These are phyloP conservation scores for Sphaeramia orbicularis DNA, from an alignment of 2,797 vertebrate genomes.

Conservation along the genomic window DNA sequence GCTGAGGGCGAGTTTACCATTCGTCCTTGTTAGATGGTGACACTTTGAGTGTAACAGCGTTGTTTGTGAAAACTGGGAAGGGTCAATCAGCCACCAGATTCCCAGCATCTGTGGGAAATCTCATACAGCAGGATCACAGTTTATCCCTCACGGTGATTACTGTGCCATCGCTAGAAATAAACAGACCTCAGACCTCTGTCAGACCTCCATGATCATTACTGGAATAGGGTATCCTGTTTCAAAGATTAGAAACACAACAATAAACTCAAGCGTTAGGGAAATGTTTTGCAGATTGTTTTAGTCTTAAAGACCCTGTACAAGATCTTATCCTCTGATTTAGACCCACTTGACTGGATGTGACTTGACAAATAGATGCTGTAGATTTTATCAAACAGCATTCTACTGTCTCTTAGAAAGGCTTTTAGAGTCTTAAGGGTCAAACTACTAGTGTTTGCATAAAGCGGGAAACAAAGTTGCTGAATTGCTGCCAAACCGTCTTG, in stretches of 20 bases:
- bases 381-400: slow-evolving; percentile 12
- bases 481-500: slow-evolving; percentile 46
- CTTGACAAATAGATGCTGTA: slow-evolving; percentile 18
- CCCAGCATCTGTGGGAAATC: slow-evolving; percentile 83
- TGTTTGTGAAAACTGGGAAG: slow-evolving; percentile 70
- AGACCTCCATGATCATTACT: slow-evolving; percentile 44
- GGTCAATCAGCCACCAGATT: slow-evolving; percentile 82
- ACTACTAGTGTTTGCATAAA: slow-evolving; percentile 46
- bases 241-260: slow-evolving; percentile 52
- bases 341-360: slow-evolving; percentile 27
- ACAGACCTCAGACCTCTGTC: slow-evolving; percentile 47
- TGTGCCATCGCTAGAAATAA: slow-evolving; percentile 61
- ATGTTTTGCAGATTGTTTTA: slow-evolving; percentile 31
- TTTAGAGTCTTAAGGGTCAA: slow-evolving; percentile 33
- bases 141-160: slow-evolving; percentile 62
- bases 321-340: slow-evolving; percentile 13
- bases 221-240: slow-evolving; percentile 43
- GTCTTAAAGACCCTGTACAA: slow-evolving; percentile 13
- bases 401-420: slow-evolving; percentile 25
- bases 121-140: slow-evolving; percentile 53
- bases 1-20: slow-evolving; percentile 50
- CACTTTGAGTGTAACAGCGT: slow-evolving; percentile 73
- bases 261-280: slow-evolving; percentile 50
- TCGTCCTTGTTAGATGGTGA: slow-evolving; percentile 69
- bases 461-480: slow-evolving; percentile 28